phyloP scores from a whole-genome alignment of 2,113 vertebrate genomes.

The Passer domesticus region DNA sequence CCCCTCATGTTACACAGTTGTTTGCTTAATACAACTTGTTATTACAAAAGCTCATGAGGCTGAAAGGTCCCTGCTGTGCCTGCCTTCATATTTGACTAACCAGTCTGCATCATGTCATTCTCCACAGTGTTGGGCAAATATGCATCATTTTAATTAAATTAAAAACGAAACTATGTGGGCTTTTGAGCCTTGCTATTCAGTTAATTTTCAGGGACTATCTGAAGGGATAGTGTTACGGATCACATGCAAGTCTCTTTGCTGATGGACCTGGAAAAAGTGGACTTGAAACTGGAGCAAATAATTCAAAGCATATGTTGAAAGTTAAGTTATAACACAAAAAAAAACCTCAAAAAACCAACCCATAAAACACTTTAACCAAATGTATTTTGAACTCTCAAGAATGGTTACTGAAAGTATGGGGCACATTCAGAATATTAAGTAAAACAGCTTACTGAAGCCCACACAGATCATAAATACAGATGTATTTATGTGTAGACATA shows the following conservation, averaged over 20 bases:
- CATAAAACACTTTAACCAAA: background rate
- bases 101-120: constrained; percentile 25
- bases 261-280: constrained; percentile 7
- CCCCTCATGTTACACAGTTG: constrained; percentile 28
- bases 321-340: background rate
- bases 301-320: constrained; percentile 47
- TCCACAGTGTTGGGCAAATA: constrained; percentile 20
- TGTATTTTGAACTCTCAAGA: background rate
- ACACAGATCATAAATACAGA: background rate
- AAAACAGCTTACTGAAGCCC: background rate
- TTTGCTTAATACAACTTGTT: constrained; percentile 51
- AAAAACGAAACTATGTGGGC: constrained; percentile 10
- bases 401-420: background rate
- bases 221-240: constrained; percentile 29
- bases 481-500: background rate
- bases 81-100: constrained; percentile 39
- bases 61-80: constrained; percentile 28
- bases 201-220: constrained; percentile 32
- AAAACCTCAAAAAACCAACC: background rate
- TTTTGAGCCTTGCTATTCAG: background rate
- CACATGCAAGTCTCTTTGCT: background rate
- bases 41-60: constrained; percentile 43
- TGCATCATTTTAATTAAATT: constrained; percentile 38
- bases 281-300: constrained; percentile 1
- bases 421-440: background rate